These are phyloP conservation scores for Aramus guarauna DNA, from an alignment of 2,113 vertebrate genomes.

Conservation along the genomic window DNA sequence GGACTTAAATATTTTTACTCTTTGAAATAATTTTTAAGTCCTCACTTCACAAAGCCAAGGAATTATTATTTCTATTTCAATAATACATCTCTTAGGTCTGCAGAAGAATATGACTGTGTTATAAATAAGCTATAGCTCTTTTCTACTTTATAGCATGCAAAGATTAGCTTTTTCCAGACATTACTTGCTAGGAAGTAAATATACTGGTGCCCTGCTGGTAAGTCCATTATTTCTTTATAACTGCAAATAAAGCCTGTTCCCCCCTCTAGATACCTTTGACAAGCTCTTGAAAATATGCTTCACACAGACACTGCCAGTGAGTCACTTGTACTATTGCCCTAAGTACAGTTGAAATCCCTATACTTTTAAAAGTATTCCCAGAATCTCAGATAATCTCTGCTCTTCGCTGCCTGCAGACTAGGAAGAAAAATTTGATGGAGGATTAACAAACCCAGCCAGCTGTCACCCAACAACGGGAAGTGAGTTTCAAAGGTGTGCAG, in stretches of 20 bases:
- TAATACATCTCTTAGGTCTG: neutral
- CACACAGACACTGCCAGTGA: neutral
- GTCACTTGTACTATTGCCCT: neutral
- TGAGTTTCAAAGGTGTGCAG: neutral
- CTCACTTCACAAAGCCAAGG: neutral
- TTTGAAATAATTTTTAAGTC: neutral
- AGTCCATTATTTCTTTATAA: neutral
- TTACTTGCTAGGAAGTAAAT: neutral
- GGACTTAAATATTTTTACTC: neutral
- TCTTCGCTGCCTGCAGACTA: neutral
- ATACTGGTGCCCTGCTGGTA: neutral
- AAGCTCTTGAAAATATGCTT: neutral
- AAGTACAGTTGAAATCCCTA: neutral
- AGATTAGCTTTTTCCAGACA: constrained; percentile 17
- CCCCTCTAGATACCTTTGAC: neutral
- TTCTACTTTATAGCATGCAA: neutral
- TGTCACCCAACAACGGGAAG: rapidly evolving
- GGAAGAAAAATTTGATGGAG: neutral
- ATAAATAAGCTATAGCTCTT: neutral
- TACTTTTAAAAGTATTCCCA: neutral
- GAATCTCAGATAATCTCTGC: neutral
- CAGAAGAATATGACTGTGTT: neutral
- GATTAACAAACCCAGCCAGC: neutral
- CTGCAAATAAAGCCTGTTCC: neutral
- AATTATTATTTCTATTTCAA: neutral